phyloP scores from a whole-genome alignment of 2,888 invertebrate species.

The Dicyrtomina minuta region DNA sequence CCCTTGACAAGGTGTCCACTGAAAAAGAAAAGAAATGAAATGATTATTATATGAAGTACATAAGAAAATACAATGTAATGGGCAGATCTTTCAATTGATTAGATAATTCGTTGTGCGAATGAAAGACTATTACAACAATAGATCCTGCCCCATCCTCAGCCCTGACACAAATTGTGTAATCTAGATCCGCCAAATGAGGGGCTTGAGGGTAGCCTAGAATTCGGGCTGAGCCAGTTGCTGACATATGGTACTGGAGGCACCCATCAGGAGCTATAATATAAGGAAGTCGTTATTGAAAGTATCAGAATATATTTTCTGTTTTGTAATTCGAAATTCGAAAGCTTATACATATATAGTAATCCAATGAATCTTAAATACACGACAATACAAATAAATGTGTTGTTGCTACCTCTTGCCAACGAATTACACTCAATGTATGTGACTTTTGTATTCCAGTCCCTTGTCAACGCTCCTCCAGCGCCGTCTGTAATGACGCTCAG shows the following conservation, averaged over 20 bases:
- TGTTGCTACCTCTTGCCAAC: slow-evolving; percentile 16
- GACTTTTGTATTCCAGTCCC: slow-evolving; percentile 46
- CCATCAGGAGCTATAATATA: slow-evolving; percentile 49
- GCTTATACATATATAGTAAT: too few species aligned
- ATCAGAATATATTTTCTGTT: not conserved
- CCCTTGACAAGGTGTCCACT: slow-evolving; percentile 48
- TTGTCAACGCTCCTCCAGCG: slow-evolving; percentile 16
- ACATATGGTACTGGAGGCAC: slow-evolving; percentile 46
- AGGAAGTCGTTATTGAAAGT: not conserved
- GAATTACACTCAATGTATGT: slow-evolving; percentile 51
- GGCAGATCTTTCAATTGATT: too few species aligned
- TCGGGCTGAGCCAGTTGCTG: slow-evolving; percentile 38
- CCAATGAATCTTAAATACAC: too few species aligned
- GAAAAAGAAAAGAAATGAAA: too few species aligned
- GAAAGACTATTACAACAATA: slow-evolving; percentile 48
- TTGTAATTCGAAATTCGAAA: not conserved
- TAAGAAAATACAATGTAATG: too few species aligned
- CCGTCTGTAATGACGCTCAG: slow-evolving; percentile 48
- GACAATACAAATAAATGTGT: too few species aligned
- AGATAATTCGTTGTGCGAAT: too few species aligned
- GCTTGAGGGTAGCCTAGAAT: slow-evolving; percentile 42
- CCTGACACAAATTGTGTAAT: slow-evolving; percentile 50
- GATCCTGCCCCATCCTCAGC: slow-evolving; percentile 49
- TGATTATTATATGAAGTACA: too few species aligned
- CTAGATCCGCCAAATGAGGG: slow-evolving; percentile 50